Evolutionary conservation across 2,888 invertebrate genomes (phyloP).

Genomic region (Acrobasis consociella): DNA sequence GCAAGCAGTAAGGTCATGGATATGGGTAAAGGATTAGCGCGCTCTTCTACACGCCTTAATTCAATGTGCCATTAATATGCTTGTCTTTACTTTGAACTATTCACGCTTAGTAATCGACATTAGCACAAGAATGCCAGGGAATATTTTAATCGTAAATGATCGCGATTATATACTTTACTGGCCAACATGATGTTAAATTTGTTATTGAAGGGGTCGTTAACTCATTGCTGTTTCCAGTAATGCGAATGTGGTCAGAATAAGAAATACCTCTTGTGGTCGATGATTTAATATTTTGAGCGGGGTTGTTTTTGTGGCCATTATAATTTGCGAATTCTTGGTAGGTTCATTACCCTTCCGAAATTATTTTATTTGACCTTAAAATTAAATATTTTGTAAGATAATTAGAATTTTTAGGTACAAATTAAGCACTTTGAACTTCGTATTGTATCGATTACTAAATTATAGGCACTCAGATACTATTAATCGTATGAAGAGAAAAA

Average conservation of each 20-base stretch:
- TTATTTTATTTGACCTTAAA: constrained; percentile 1
- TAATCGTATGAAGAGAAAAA: not conserved
- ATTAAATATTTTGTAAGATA: too few relatives aligned
- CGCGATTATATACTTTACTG: not conserved
- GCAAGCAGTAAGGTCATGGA: not conserved
- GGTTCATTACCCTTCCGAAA: constrained; percentile 10
- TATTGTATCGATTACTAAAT: not conserved
- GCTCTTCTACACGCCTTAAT: constrained; percentile 34
- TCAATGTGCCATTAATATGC: constrained; percentile 38
- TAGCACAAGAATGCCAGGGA: not conserved
- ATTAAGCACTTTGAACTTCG: not conserved
- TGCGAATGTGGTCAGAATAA: constrained; percentile 27
- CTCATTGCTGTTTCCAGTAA: constrained; percentile 4
- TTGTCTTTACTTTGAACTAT: constrained; percentile 22
- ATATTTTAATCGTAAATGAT: not conserved
- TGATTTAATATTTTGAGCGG: constrained; percentile 5
- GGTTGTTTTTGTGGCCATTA: constrained; percentile 17
- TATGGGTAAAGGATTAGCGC: constrained; percentile 23
- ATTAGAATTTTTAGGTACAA: not conserved
- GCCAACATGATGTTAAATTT: constrained; percentile 2
- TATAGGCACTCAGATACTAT: constrained; percentile 5
- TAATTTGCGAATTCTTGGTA: not conserved
- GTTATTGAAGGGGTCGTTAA: constrained; percentile 13
- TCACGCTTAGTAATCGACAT: constrained; percentile 17
- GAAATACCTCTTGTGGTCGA: constrained; percentile 22